Evolutionary conservation across 2,797 vertebrate genomes (phyloP), one percentile per base, ranked within the genome.

Genomic region (Clamator glandarius): DNA sequence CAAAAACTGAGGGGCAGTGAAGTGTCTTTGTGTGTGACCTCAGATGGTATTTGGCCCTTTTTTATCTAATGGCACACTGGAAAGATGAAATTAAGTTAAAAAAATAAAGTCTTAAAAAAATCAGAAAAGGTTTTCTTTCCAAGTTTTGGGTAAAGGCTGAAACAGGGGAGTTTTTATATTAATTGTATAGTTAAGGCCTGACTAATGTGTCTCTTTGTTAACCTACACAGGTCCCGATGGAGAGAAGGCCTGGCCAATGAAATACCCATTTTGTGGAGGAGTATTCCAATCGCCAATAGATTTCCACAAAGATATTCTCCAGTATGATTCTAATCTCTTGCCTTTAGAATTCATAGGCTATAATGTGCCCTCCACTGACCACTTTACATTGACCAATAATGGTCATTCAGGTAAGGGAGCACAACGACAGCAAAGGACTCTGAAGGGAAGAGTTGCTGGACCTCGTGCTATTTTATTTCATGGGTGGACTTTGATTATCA

Each of bases 221-320:
- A 88, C 84, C 72, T 85, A 64, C 54, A 50, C 93, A 99, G 99
- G 99, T 77, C 96, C 98, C 12, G 89, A 98, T 0, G 99, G 99
- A 93, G 98, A 99, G 92, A 97, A 98, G 26, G 95, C 97, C 74
- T 99, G 99, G 99, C 63, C 98, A 42, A 97, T 97, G 72, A 96
- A 97, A 51, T 99, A 98, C 57, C 98, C 99, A 0, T 98, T 98
- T 31, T 99, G 99, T 83, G 99, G 98, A 35, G 99, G 98, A 66
- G 87, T 97, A 6, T 98, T 98, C 89, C 99, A 99, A 95, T 99
- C 99, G 2, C 99, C 99, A 1, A 98, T 99, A 67, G 98, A 99
- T 97, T 98, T 99, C 70, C 98, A 98, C 44, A 89, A 98, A 7
- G 98, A 98, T 33, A 98, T 99, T 89, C 98, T 99, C n/a, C 98